These are phyloP conservation scores for Galago senegalensis DNA, from an alignment of 2,797 vertebrate species.

Conservation along the genomic window DNA sequence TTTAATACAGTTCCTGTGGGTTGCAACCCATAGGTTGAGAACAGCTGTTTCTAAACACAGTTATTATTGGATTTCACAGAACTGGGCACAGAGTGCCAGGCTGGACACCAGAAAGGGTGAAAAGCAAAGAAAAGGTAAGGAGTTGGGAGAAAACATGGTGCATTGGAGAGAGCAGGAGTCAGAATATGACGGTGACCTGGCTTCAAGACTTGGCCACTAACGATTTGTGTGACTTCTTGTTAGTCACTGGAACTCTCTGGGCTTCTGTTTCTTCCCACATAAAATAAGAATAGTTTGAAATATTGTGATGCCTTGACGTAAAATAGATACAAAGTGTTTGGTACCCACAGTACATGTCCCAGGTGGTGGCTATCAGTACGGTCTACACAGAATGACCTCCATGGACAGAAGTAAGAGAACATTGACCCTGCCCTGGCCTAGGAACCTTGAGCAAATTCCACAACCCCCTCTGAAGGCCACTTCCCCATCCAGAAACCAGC, in stretches of 20 bases:
- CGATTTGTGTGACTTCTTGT: neutral
- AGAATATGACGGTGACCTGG: neutral
- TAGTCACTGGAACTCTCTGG: neutral
- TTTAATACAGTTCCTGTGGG: too few relatives aligned
- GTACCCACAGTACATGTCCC: neutral
- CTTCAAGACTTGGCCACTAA: neutral
- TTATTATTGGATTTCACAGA: neutral
- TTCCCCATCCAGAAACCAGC: neutral
- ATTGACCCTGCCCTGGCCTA: neutral
- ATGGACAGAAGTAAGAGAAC: neutral
- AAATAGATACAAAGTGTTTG: neutral
- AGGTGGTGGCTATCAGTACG: too few relatives aligned
- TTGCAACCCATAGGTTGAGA: too few relatives aligned
- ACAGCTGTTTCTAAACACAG: neutral
- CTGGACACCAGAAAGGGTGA: neutral
- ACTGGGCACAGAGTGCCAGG: neutral
- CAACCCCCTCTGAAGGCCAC: fast-evolving
- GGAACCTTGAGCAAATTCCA: neutral
- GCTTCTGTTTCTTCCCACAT: neutral
- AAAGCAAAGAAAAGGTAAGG: neutral
- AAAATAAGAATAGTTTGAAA: neutral
- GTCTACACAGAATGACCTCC: fast-evolving
- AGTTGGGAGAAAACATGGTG: fast-evolving
- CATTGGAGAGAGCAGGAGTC: neutral
- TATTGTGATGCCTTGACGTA: neutral